Evolutionary conservation across 2,888 invertebrate genomes (phyloP).

Genomic region (Penaeus monodon): DNA sequence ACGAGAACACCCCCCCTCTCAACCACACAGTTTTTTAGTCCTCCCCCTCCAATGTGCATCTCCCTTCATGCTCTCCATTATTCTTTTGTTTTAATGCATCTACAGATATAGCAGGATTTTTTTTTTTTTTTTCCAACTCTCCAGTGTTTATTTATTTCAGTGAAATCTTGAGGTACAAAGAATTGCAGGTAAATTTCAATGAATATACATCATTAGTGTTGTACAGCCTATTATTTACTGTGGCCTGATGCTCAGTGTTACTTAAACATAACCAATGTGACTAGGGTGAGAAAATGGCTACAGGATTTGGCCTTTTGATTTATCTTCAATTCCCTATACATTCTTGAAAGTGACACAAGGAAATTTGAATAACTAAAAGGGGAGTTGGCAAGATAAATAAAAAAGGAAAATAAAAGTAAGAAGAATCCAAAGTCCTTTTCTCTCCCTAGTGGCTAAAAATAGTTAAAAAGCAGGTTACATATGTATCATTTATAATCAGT

Average conservation of each 20-base stretch:
- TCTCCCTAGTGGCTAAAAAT: slow-evolving; percentile 14
- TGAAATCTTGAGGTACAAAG: slow-evolving; percentile 63
- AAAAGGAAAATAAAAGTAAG: neutral
- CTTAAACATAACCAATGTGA: slow-evolving; percentile 42
- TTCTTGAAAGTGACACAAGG: no score
- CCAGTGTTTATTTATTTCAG: slow-evolving; percentile 55
- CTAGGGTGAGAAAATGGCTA: slow-evolving; percentile 28
- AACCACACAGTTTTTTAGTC: slow-evolving; percentile 40
- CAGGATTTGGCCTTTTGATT: slow-evolving; percentile 25
- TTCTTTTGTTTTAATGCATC: slow-evolving; percentile 35
- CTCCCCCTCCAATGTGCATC: slow-evolving; percentile 38
- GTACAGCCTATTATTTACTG: slow-evolving; percentile 60
- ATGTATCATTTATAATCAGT: slow-evolving; percentile 35
- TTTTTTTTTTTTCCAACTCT: slow-evolving; percentile 12
- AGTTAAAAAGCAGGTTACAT: slow-evolving; percentile 40
- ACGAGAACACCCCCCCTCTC: slow-evolving; percentile 24
- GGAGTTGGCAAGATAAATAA: no score
- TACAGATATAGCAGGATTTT: slow-evolving; percentile 46
- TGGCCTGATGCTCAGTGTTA: slow-evolving; percentile 52
- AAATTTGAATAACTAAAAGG: no score
- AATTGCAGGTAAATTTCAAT: slow-evolving; percentile 62
- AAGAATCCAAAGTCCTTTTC: slow-evolving; percentile 6
- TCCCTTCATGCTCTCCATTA: slow-evolving; percentile 43
- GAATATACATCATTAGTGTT: slow-evolving; percentile 62
- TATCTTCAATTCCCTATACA: no score